Evolutionary conservation across 2,797 vertebrate species (phyloP).

Genomic region (Anniella stebbinsi): DNA sequence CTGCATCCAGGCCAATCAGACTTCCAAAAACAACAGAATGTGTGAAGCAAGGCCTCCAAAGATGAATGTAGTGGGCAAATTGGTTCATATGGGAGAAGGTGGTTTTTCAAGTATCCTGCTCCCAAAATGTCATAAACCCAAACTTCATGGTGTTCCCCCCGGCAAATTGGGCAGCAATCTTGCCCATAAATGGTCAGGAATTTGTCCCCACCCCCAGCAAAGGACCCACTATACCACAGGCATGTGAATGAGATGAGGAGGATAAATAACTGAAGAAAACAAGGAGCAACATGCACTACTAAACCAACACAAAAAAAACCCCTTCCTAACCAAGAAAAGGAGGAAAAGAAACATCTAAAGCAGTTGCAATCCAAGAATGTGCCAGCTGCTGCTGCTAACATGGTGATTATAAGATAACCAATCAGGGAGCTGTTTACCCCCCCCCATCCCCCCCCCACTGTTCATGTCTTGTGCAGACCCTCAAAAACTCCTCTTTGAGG

Average conservation of each 20-base stretch:
- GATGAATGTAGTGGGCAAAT: no score
- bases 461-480: no score
- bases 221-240: neutral
- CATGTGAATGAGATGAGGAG: neutral
- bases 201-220: neutral
- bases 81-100: neutral
- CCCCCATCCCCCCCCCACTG: no score
- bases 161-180: neutral
- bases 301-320: neutral
- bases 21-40: neutral
- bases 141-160: neutral
- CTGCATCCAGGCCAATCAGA: neutral
- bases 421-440: neutral
- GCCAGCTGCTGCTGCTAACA: neutral
- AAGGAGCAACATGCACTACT: neutral
- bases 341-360: neutral
- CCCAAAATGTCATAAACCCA: neutral
- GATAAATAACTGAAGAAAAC: neutral
- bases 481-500: no score
- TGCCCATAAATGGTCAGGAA: neutral
- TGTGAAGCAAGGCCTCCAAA: neutral
- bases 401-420: neutral
- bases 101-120: neutral
- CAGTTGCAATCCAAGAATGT: neutral
- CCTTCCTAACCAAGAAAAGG: neutral